These are phyloP conservation scores for Oxystoma pomonae DNA, from an alignment of 2,888 invertebrate genomes.

Conservation along the genomic window DNA sequence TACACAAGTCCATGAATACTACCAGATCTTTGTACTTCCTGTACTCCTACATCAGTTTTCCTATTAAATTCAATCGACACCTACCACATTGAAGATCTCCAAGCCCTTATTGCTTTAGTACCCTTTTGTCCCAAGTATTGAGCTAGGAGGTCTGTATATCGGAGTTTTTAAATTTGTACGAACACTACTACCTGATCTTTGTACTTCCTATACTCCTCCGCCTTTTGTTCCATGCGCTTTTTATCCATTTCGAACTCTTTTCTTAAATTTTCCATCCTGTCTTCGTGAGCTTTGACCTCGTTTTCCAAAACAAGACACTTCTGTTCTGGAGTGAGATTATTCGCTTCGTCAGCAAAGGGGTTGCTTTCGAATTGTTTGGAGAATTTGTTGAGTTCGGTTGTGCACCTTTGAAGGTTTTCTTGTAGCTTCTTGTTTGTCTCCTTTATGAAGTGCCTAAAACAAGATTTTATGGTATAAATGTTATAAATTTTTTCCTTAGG, in stretches of 20 bases:
- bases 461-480: no score
- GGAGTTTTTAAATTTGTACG: neutral
- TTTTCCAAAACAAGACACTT: conserved; percentile 24
- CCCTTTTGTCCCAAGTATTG: no score
- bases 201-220: conserved; percentile 6
- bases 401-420: conserved; percentile 29
- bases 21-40: no score
- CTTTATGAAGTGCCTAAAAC: conserved; percentile 27
- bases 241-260: conserved; percentile 14
- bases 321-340: conserved; percentile 14
- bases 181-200: conserved; percentile 8
- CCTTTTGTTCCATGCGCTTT: neutral
- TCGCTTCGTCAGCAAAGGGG: neutral
- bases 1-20: no score
- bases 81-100: no score
- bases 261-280: conserved; percentile 18
- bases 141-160: neutral
- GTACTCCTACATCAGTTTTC: no score
- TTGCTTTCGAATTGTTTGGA: conserved; percentile 27
- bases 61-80: no score
- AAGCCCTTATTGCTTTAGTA: no score
- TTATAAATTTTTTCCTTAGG: no score
- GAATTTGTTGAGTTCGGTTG: conserved; percentile 27
- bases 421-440: conserved; percentile 32
- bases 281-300: conserved; percentile 21